Evolutionary conservation across 1,140 invertebrate species (phyloP).

Genomic region (Cataglyphis hispanica): DNA sequence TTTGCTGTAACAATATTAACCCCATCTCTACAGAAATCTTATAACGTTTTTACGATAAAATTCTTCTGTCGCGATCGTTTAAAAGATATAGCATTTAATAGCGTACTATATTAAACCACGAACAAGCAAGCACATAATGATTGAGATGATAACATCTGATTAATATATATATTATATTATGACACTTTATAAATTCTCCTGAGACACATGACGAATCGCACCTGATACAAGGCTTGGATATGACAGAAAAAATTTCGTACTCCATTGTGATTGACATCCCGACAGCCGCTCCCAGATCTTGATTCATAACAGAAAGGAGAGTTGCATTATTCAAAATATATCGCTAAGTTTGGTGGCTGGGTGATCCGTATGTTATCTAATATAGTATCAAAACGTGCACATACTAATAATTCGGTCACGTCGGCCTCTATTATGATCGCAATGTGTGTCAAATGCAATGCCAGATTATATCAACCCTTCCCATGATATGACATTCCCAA

Average conservation of each 20-base stretch:
- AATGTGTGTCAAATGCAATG: background rate
- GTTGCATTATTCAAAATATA: constrained; percentile 8
- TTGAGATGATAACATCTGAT: constrained; percentile 10
- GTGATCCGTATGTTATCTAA: constrained; percentile 14
- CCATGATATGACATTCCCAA: background rate
- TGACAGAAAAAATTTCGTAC: constrained; percentile 49
- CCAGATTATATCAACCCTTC: constrained; percentile 15
- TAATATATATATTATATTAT: constrained; percentile 22
- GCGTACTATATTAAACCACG: background rate
- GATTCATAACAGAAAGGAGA: constrained; percentile 47
- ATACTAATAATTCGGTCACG: background rate
- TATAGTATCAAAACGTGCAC: background rate
- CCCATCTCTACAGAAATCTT: background rate
- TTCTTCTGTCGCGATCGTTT: background rate
- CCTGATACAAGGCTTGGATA: background rate
- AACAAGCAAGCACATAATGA: background rate
- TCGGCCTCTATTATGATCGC: background rate
- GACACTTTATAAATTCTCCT: background rate
- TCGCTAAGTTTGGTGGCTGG: background rate
- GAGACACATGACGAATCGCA: constrained; percentile 9
- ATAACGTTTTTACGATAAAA: background rate
- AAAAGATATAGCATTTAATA: background rate
- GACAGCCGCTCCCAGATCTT: constrained; percentile 41
- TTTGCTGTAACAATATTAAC: background rate
- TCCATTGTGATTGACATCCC: background rate